Percentiles rank a stretch among this genome's conserved stretches.
phyloP scores from a whole-genome alignment of 2,888 invertebrate genomes.

The Diplolepis rosae region DNA sequence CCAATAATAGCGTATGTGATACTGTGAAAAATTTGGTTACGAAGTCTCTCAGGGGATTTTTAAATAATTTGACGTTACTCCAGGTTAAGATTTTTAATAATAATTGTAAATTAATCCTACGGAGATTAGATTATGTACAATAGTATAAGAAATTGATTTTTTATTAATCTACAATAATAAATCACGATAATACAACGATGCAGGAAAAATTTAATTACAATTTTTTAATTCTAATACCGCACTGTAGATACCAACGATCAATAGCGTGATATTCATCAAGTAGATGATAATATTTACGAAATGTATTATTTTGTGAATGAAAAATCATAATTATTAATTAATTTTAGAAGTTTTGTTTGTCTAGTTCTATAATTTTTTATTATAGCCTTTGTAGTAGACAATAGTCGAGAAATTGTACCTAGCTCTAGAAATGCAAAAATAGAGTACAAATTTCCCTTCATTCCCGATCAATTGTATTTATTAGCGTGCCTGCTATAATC shows the following conservation, averaged over 20 bases:
- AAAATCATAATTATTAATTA: background rate
- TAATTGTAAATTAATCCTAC: background rate
- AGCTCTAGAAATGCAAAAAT: background rate
- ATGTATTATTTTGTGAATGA: background rate
- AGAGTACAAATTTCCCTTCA: background rate
- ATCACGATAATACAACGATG: background rate
- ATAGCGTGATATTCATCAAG: background rate
- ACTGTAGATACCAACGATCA: background rate
- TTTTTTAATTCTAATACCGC: background rate
- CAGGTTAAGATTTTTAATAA: background rate
- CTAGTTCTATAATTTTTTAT: background rate
- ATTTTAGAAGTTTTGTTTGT: background rate
- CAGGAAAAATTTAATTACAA: background rate
- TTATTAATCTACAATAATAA: background rate
- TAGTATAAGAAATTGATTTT: background rate
- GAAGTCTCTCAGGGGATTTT: background rate
- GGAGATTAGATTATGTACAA: background rate
- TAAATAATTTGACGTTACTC: background rate
- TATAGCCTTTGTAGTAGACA: background rate
- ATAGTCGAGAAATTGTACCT: no score
- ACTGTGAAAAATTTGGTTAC: background rate
- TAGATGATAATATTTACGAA: background rate
- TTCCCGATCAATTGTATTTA: background rate
- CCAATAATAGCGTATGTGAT: background rate
- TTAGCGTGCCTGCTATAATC: background rate